These are phyloP conservation scores for Prionailurus viverrinus DNA, from an alignment of 2,113 vertebrate species.

Conservation along the genomic window DNA sequence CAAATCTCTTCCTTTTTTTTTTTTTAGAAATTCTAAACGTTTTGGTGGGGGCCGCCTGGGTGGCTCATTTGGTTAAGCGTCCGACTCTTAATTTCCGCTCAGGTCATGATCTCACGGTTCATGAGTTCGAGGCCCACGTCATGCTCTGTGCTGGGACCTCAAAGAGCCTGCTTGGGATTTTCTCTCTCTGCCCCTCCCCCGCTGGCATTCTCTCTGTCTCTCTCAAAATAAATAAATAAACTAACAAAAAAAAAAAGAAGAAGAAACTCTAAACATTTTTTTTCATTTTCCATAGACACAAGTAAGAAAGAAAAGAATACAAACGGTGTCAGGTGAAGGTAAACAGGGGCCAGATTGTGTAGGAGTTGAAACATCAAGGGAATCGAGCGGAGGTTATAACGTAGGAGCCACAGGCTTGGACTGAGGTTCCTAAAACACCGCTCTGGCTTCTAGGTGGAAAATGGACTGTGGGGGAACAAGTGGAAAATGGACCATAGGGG, in stretches of 20 bases:
- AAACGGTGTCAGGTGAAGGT: background rate
- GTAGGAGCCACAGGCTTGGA: background rate
- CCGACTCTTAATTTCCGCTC: too few relatives aligned
- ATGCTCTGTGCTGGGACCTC: too few relatives aligned
- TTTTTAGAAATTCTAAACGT: background rate
- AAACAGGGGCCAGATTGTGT: background rate
- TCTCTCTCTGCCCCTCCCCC: too few relatives aligned
- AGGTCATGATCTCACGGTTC: too few relatives aligned
- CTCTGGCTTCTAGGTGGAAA: background rate
- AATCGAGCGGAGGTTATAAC: too few relatives aligned
- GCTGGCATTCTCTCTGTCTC: too few relatives aligned
- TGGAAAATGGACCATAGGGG: background rate
- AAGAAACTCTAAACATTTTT: background rate
- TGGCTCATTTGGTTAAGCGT: too few relatives aligned
- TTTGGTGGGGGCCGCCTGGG: background rate
- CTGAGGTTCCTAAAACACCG: background rate
- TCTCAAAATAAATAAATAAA: too few relatives aligned
- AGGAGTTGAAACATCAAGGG: background rate
- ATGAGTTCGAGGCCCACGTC: too few relatives aligned
- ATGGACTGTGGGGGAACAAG: too few relatives aligned
- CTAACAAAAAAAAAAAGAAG: too few relatives aligned
- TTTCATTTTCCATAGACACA: background rate
- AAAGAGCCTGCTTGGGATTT: too few relatives aligned
- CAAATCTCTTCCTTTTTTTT: background rate
- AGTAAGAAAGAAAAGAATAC: background rate